These are phyloP conservation scores for Gasterosteus nipponicus DNA, from an alignment of 2,113 vertebrate species.

Conservation along the genomic window DNA sequence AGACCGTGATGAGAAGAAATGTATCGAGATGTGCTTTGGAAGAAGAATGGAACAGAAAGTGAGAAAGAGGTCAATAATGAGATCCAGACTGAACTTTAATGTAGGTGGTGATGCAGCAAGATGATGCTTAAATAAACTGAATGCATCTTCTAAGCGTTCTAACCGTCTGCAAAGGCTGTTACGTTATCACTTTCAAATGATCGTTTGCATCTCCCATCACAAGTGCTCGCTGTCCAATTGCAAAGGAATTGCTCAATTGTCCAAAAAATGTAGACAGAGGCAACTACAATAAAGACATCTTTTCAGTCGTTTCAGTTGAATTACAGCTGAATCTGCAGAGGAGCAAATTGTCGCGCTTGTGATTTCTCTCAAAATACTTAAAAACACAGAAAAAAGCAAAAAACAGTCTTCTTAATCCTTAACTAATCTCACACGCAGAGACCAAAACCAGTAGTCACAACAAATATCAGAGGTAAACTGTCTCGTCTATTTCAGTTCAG, in stretches of 20 bases:
- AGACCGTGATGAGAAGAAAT: not conserved
- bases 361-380: not conserved
- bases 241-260: slow-evolving; percentile 9
- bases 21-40: not conserved
- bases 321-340: slow-evolving; percentile 23
- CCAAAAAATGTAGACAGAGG: slow-evolving; percentile 12
- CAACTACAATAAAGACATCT: slow-evolving; percentile 26
- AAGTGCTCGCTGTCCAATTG: slow-evolving; percentile 14
- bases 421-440: no score
- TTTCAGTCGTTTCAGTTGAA: slow-evolving; percentile 43
- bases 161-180: not conserved
- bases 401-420: no score
- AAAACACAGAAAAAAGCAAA: not conserved
- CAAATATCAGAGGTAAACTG: slow-evolving; percentile 6
- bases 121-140: slow-evolving; percentile 44
- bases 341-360: slow-evolving; percentile 4
- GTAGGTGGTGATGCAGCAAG: slow-evolving; percentile 53
- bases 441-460: no score
- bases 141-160: not conserved
- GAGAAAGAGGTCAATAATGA: slow-evolving; percentile 10
- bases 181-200: not conserved
- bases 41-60: not conserved
- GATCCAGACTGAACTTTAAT: slow-evolving; percentile 34
- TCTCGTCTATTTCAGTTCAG: not conserved
- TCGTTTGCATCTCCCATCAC: not conserved